Percentiles rank a stretch among this genome's conserved stretches.
Conservation (phyloP, 2,113 vertebrate genomes). For the Pycnonotus jocosus region DNA sequence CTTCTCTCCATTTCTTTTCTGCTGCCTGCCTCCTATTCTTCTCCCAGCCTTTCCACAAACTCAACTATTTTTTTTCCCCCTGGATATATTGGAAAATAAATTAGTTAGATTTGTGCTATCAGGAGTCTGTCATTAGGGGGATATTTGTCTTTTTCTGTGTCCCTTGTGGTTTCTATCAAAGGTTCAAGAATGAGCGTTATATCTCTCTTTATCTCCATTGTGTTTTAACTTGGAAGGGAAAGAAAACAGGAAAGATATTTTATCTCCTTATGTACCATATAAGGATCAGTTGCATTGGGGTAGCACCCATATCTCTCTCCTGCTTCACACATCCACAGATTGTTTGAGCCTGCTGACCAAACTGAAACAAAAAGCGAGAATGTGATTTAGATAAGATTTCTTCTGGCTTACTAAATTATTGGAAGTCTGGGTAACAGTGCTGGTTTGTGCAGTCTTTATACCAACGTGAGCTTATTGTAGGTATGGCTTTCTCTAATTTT, state of each 20-base stretch:
- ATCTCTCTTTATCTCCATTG: conserved; percentile 50
- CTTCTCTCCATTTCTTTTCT: background rate
- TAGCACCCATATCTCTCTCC: background rate
- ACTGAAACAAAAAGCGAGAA: background rate
- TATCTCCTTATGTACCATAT: conserved; percentile 15
- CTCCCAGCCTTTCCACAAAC: background rate
- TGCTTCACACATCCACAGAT: background rate
- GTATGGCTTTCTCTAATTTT: background rate
- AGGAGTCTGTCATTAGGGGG: conserved; percentile 41
- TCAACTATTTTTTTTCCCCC: accelerated
- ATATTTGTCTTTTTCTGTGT: conserved; percentile 57
- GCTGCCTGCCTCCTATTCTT: background rate
- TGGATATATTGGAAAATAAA: conserved; percentile 41
- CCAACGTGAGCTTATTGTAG: background rate
- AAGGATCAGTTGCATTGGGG: background rate
- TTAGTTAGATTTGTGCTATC: conserved; percentile 60
- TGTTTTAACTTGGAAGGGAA: conserved; percentile 33
- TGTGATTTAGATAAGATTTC: conserved; percentile 9
- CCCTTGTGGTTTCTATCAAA: conserved; percentile 54
- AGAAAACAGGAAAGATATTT: conserved; percentile 48
- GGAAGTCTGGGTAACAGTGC: background rate
- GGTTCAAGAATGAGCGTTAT: conserved; percentile 6
- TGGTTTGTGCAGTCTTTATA: background rate
- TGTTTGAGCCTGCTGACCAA: background rate
- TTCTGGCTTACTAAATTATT: background rate